These are phyloP conservation scores for Solenopsis invicta DNA, from an alignment of 1,140 invertebrate genomes.

Conservation along the genomic window DNA sequence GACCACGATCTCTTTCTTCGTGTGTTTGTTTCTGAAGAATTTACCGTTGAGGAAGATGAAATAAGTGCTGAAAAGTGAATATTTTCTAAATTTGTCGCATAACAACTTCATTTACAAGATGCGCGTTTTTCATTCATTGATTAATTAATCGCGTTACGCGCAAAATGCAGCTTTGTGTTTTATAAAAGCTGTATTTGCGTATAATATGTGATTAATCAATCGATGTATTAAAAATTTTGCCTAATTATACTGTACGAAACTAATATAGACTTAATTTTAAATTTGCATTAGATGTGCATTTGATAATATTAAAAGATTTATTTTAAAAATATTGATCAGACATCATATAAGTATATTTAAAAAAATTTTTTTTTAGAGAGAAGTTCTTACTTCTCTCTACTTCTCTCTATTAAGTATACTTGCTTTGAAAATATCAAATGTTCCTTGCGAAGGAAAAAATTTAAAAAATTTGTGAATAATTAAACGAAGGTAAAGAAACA, in stretches of 20 bases:
- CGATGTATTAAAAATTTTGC: background rate
- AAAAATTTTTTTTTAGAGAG: background rate
- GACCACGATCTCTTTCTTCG: constrained; percentile 97
- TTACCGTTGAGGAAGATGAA: constrained; percentile 58
- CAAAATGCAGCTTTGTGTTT: too few relatives aligned
- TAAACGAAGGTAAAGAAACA: background rate
- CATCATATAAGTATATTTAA: background rate
- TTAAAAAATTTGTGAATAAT: background rate
- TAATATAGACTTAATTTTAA: background rate
- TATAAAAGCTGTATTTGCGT: too few relatives aligned
- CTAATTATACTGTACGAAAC: background rate
- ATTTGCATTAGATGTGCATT: background rate
- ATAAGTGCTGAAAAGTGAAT: constrained; percentile 57
- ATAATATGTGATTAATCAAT: too few relatives aligned
- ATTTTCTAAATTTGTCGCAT: background rate
- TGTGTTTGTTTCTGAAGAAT: constrained; percentile 74
- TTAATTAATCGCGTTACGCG: too few relatives aligned
- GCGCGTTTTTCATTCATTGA: too few relatives aligned
- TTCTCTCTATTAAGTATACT: too few relatives aligned
- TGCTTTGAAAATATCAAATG: background rate
- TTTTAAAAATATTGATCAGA: background rate
- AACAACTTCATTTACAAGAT: constrained; percentile 15
- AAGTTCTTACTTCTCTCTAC: too few relatives aligned
- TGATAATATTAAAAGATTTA: background rate
- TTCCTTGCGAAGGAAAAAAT: background rate